Evolutionary conservation across 2,888 invertebrate species (phyloP), one percentile per base, ranked within the genome.

Genomic region (Acrobasis repandana): DNA sequence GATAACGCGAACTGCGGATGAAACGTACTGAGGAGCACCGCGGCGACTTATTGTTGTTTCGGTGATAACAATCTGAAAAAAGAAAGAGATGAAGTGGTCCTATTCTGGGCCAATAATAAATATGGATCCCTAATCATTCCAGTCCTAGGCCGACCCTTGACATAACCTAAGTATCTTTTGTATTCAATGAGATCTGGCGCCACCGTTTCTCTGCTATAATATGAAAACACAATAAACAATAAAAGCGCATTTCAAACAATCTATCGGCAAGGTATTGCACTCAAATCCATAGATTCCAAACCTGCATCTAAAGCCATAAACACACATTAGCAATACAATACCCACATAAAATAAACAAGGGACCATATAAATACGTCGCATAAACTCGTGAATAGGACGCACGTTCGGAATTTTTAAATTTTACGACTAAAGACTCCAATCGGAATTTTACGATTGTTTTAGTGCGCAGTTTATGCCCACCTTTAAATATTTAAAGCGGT

Each of bases 401-500:
- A 54, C 54, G 54, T 54, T 48, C 47, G 28, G 33, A 34, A 58
- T 48, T 58, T 58, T 58, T 58, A 58, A 58, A 58, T 58, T 58
- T 58, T 58, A 58, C 57, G 57, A 58, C 57, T 54, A 54, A 47
- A 47, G 57, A 58, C 57, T 58, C 49, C 57, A 58, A 58, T 48
- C 38, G 48, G 48, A 58, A 36, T 58, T 58, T 58, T 58, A 58
- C 48, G 48, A 58, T 58, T 58, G 58, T 58, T 58, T 58, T 58
- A 58, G 50, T 50, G 16, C 50, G 48, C 38, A 50, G 36, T 58
- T 58, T 58, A 50, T 50, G 49, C 49, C 50, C 48, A 49, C 50
- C 50, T 58, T 58, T 58, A 58, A 58, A 58, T 58, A 58, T 50
- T 58, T 49, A n/a, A 49, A 58, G 48, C 50, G 57, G 48, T 58